phyloP scores from a whole-genome alignment of 2,797 vertebrate genomes.

The Mormyrus proboscirostris region DNA sequence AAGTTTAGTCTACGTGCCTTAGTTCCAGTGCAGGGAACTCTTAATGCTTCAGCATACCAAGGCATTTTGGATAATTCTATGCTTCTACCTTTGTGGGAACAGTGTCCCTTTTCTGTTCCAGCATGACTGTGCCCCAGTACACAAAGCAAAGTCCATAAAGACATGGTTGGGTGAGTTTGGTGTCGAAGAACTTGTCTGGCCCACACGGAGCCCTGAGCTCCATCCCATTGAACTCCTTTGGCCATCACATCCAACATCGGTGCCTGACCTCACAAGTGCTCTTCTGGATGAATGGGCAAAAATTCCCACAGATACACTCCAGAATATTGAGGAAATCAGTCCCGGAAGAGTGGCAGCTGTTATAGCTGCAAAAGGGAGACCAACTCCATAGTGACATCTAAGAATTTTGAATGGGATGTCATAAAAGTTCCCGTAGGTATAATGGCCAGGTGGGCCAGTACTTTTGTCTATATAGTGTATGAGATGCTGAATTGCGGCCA shows the following conservation, averaged over 20 bases:
- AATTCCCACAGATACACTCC: no score
- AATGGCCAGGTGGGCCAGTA: not conserved
- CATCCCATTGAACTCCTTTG: not conserved
- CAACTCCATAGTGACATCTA: not conserved
- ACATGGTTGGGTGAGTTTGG: not conserved
- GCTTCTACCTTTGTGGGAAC: not conserved
- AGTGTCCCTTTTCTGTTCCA: not conserved
- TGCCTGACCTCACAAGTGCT: no score
- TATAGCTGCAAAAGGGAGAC: not conserved
- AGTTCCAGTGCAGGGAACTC: not conserved
- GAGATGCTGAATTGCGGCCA: slow-evolving; percentile 59
- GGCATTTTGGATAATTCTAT: not conserved
- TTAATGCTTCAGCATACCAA: not conserved
- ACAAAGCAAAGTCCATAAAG: not conserved
- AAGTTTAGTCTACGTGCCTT: not conserved
- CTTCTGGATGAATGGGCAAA: not conserved
- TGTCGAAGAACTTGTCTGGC: not conserved
- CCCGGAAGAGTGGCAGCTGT: not conserved
- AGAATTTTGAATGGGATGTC: not conserved
- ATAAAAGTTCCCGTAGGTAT: not conserved
- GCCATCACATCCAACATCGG: not conserved
- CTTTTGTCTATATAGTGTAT: slow-evolving; percentile 21
- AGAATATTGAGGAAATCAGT: not conserved
- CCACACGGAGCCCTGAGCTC: not conserved
- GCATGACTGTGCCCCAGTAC: not conserved